phyloP scores from a whole-genome alignment of 2,888 invertebrate genomes.

The Coronaproctus castanopsis region DNA sequence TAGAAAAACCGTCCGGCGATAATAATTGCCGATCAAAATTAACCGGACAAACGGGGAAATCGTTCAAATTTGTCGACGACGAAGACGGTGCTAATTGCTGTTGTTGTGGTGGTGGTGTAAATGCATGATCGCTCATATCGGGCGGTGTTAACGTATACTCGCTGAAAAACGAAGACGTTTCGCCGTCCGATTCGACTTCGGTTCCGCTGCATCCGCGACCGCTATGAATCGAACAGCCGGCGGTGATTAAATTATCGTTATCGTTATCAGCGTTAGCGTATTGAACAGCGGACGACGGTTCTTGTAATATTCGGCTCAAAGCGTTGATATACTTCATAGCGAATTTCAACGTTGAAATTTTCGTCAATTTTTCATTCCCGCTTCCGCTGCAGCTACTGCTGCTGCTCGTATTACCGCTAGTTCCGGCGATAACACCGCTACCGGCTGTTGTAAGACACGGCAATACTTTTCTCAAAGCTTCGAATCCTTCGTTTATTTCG shows the following conservation, averaged over 20 bases:
- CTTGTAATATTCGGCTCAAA: conserved; percentile 40
- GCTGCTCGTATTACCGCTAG: not conserved
- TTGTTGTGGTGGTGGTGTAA: conserved; percentile 1
- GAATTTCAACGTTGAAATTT: conserved; percentile 66
- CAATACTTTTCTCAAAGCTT: conserved; percentile 53
- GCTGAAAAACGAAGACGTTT: conserved; percentile 10
- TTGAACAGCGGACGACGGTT: conserved; percentile 22
- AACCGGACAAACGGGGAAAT: conserved; percentile 5
- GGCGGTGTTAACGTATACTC: conserved; percentile 9
- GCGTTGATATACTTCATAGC: conserved; percentile 74
- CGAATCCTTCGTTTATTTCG: conserved; percentile 77
- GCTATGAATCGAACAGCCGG: not conserved
- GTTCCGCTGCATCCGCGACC: not conserved
- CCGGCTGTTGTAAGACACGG: no score
- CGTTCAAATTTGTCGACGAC: conserved; percentile 4
- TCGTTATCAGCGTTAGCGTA: conserved; percentile 9
- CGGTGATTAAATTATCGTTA: conserved; percentile 5
- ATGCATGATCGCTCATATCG: conserved; percentile 8
- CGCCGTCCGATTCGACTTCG: conserved; percentile 3
- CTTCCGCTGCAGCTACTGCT: conserved; percentile 17
- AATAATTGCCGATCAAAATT: conserved; percentile 9
- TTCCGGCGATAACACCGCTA: no score
- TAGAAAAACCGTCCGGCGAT: conserved; percentile 7
- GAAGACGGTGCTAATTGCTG: not conserved
- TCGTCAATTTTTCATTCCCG: conserved; percentile 57